Evolutionary conservation across 2,113 vertebrate species (phyloP), one percentile per base, ranked within the genome.

Genomic region (Odocoileus virginianus): DNA sequence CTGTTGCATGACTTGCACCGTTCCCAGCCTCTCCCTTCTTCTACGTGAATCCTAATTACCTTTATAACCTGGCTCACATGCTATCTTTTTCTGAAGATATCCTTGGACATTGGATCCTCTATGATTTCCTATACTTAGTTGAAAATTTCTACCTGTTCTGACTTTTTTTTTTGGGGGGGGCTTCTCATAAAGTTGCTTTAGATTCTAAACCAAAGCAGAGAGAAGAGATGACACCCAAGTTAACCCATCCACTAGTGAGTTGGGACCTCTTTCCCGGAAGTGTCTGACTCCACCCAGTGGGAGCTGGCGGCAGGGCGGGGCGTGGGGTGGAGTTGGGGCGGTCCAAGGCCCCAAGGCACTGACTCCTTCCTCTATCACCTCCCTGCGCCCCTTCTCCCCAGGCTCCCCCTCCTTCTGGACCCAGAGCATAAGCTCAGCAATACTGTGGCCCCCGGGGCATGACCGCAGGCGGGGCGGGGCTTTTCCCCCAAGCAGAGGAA

Each of bases 111-210:
- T 54, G 52, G 55, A n/a, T 8, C 12, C 28, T 47, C 7, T 52
- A 21, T 58, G 55, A 30, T 47, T 50, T 8, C 15, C 5, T 16
- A 76, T 28, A 1, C 25, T 10, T 36, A 45, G 2, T 0, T 15
- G 58, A 83, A 85, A 95, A n/a, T 82, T 15, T 60, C 85, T 64
- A 25, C 13, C 14, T n/a, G 16, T 6, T n/a, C 7, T 92, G 95
- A 96, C 11, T 50, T 43, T 27, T 43, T 60, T 40, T 14, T 54
- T 14, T 5, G 43, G 43, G 43, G 43, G 5, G 43, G 33, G 52
- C 5, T 17, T 61, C 94, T 97, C 95, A 97, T 88, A 83, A 97
- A 98, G 96, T 81, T 79, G 78, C 98, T 98, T 99, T 98, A 98
- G 98, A 98, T 92, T 98, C 81, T 33, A 98, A 98, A 98, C 92